Evolutionary conservation across 2,113 vertebrate genomes (phyloP).

Genomic region (Junco hyemalis): DNA sequence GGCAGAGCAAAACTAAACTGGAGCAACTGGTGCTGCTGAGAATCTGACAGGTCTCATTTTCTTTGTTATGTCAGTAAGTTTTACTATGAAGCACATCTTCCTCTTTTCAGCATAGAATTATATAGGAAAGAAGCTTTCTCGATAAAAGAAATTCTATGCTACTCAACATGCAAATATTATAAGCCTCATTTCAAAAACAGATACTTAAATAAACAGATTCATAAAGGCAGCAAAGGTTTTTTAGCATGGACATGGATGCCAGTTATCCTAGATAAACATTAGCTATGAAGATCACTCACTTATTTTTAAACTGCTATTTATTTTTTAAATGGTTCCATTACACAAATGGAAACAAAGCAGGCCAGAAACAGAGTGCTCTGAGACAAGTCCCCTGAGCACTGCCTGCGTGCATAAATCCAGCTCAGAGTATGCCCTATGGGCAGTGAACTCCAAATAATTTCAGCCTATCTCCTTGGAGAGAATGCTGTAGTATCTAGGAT

Average conservation of each 20-base stretch:
- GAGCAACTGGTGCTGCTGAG: not conserved
- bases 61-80: not conserved
- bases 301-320: constrained; percentile 62
- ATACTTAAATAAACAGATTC: constrained; percentile 25
- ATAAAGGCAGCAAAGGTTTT: not conserved
- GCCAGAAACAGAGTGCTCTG: constrained; percentile 11
- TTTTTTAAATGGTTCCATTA: constrained; percentile 51
- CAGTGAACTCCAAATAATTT: constrained; percentile 19
- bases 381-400: constrained; percentile 23
- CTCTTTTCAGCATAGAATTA: not conserved
- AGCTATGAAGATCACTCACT: not conserved
- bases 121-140: not conserved
- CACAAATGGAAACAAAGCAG: constrained; percentile 42
- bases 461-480: constrained; percentile 25
- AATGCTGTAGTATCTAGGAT: not conserved
- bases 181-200: constrained; percentile 9
- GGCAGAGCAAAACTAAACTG: not conserved
- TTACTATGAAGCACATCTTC: not conserved
- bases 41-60: not conserved
- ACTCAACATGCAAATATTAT: not conserved
- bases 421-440: not conserved
- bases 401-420: not conserved
- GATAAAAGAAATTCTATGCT: not conserved
- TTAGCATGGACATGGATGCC: not conserved
- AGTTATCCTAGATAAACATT: constrained; percentile 34